Evolutionary conservation across 2,888 invertebrate genomes (phyloP), one percentile per base, ranked within the genome.

Genomic region (Lasioglossum villosulum): DNA sequence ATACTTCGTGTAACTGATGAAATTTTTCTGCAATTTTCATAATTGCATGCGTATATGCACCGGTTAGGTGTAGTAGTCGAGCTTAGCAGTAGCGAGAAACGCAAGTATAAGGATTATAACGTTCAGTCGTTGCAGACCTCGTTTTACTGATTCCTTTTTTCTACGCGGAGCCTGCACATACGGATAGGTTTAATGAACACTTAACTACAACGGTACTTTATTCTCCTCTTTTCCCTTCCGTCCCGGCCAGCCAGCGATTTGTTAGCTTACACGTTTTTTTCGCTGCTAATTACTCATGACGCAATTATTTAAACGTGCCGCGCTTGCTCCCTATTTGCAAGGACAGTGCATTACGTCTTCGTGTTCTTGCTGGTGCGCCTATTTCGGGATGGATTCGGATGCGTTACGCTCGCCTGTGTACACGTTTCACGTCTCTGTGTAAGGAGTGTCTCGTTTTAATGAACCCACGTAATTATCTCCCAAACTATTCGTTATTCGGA

Each of bases 161-260:
- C 42, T 56, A n/a, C 68, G 23, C 12, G 30, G 30, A 42, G 39
- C 19, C 19, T 27, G n/a, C 52, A 42, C 39, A 74, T 72, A 68
- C 39, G 23, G 10, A 76, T 71, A 73, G 56, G 48, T 84, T 82
- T 82, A 86, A 84, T 86, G 86, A 84, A 86, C 86, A 86, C 82
- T 84, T 82, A 78, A 86, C 84, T 84, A 70, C 74, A 68, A 74
- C 75, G 66, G 48, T 42, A 70, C 75, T 76, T 68, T 78, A 73
- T 81, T 37, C 68, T 52, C 52, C 27, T 37, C 34, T 68, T 73
- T 59, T 70, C 42, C 37, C 74, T 42, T 45, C 63, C 39, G 30
- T 63, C 48, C 56, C 16, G 42, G 45, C 79, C 39, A 66, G 42
- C 45, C 48, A 52, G 48, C 63, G 39, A 72, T 78, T 45, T 75